Conservation (phyloP, 2,113 vertebrate genomes). For the Apodemus speciosus region DNA sequence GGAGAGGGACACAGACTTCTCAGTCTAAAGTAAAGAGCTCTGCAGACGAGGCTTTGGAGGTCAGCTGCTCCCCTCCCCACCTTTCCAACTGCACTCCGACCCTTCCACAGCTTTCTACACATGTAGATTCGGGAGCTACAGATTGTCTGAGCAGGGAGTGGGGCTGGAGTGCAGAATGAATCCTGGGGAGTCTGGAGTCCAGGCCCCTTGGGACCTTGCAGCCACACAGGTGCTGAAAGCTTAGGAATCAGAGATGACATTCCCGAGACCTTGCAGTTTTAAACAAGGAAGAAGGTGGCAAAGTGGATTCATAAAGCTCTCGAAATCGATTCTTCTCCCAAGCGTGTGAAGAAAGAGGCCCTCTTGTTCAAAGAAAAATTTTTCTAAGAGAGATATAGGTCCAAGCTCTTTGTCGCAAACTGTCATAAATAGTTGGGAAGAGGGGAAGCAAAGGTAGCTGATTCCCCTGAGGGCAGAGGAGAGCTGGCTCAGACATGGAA, state of each 20-base stretch:
- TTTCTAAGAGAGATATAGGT: constrained; percentile 50
- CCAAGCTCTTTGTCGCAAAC: constrained; percentile 50
- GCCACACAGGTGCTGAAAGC: fast-evolving
- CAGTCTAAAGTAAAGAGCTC: background rate
- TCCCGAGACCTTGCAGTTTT: background rate
- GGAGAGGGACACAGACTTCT: background rate
- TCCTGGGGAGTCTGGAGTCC: background rate
- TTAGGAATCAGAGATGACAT: background rate
- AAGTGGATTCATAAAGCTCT: background rate
- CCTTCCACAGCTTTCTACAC: background rate
- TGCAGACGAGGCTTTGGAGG: background rate
- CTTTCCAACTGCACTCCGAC: background rate
- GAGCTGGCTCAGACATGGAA: background rate
- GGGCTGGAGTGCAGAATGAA: background rate
- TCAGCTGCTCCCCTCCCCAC: background rate
- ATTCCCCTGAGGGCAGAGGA: constrained; percentile 34
- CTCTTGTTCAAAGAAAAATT: constrained; percentile 42
- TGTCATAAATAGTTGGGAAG: constrained; percentile 32
- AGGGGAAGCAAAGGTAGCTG: background rate
- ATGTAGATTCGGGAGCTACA: background rate
- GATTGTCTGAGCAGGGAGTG: no score
- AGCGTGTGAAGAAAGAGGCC: background rate
- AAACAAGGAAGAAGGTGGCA: background rate
- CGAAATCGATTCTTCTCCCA: constrained; percentile 9
- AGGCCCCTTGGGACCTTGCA: background rate